A percentile compares a stretch with the other conserved stretches of the same genome.
These are phyloP conservation scores for Cinclus cinclus DNA, from an alignment of 2,113 vertebrate genomes.

Conservation along the genomic window DNA sequence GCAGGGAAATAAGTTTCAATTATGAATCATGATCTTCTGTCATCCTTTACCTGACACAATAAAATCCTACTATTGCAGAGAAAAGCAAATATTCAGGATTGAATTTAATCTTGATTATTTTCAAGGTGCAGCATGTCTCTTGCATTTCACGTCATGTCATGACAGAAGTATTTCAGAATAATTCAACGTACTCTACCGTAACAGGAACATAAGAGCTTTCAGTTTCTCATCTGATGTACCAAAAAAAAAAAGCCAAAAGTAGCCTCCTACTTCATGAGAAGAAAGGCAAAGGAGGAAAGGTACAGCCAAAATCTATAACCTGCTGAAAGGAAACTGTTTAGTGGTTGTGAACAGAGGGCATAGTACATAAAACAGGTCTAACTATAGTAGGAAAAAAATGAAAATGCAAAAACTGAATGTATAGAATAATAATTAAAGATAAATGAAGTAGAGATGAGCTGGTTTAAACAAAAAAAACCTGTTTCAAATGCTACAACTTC, in stretches of 20 bases:
- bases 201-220: neutral
- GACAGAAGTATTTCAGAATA: neutral
- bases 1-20: conserved; percentile 8
- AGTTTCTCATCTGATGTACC: neutral
- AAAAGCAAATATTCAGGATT: neutral
- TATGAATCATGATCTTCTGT: neutral
- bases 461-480: neutral
- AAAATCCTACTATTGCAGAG: neutral
- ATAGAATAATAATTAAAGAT: neutral
- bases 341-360: neutral
- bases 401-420: neutral
- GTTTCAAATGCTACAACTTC: neutral
- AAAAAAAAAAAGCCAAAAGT: neutral
- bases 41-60: neutral
- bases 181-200: neutral
- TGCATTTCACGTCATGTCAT: conserved; percentile 1
- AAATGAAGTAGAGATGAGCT: neutral
- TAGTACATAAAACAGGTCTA: neutral
- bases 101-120: conserved; percentile 34
- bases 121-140: neutral
- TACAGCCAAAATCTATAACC: neutral
- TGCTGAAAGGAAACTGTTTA: neutral
- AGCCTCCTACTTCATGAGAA: neutral
- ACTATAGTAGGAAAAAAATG: neutral
- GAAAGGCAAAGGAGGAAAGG: neutral